Base-by-base conservation (phyloP, 2,888 invertebrate genomes). In the Lumbricus terrestris region DNA sequence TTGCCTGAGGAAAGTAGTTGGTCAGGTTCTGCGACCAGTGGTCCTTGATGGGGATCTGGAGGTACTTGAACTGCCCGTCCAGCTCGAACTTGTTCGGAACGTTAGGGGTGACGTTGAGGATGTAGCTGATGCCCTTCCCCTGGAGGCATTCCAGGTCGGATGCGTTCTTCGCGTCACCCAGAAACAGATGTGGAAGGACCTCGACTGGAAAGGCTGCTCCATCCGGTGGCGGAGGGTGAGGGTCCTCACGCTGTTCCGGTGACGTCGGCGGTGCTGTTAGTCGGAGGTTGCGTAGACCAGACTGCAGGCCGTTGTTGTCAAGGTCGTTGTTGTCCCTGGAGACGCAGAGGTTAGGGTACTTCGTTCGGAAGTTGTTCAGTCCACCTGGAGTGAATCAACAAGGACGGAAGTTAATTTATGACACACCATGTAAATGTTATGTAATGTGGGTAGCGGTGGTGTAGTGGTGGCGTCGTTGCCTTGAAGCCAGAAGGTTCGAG, bases 41-140 rank as follows among this genome's bases (percentile, higher is more conserved):
- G 96, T 99, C 98, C 90, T 97, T 97, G 94, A 99, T 98, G 92
- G 98, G 98, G 94, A 99, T 98, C 96, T 98, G 97, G 96, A 98
- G 97, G 96, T 99, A 99, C 95, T 97, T 97, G 95, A 98, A 98
- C 94, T 96, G 96, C 94, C 90, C 97, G 96, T 95, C 94, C 89
- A 93, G 93, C 95, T 98, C 97, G 95, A 98, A 98, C 93, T 97
- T 97, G 96, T 99, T 99, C 91, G 98, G 98, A 95, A 99, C 96
- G 96, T 99, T 97, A 85, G 98, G 97, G 90, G 99, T 99, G 93
- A 99, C 99, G 95, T 99, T 99, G 94, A 99, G 96, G 94, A 99
- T 97, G 95, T 98, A 98, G 96, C 97, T 93, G 88, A 98, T 98
- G 94, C 97, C 97, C 95, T 97, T 97, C 95, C 97, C 97, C 93